Conservation (phyloP, 2,113 vertebrate species). For the Cyrtonyx montezumae region DNA sequence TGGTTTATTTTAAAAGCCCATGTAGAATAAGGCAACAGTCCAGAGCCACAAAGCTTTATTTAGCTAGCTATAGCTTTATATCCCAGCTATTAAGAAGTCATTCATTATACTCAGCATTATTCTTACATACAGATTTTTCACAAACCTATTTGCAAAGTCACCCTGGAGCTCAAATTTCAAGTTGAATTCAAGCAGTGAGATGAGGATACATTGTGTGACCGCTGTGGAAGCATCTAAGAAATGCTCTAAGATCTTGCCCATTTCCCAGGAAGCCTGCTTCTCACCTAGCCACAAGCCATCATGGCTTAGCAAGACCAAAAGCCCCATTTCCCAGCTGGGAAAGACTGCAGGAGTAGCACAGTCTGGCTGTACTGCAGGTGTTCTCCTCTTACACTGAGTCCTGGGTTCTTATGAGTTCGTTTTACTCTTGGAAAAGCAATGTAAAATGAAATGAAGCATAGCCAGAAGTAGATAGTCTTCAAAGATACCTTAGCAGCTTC, state of each 20-base stretch:
- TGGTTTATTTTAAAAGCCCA: constrained; percentile 49
- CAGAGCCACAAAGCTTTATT: constrained; percentile 27
- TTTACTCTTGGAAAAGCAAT: neutral
- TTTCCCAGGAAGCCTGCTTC: neutral
- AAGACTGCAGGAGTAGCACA: accelerated
- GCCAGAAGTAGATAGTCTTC: neutral
- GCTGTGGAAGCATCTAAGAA: neutral
- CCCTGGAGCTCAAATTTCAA: neutral
- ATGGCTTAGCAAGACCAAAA: neutral
- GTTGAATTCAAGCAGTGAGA: neutral
- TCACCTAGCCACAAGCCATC: neutral
- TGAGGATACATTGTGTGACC: neutral
- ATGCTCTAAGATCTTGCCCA: neutral
- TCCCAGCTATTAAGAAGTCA: constrained; percentile 40
- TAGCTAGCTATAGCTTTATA: constrained; percentile 48
- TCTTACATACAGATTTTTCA: constrained; percentile 53
- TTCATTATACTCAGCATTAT: constrained; percentile 50
- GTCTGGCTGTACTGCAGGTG: accelerated
- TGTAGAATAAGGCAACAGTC: constrained; percentile 15
- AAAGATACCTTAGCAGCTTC: neutral
- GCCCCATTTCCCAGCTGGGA: neutral
- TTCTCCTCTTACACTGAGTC: accelerated
- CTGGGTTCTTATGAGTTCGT: accelerated
- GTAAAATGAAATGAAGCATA: neutral
- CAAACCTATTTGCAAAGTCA: constrained; percentile 36